Conservation (phyloP, 92 coral and sea anemone genomes). For the Phenganax marumi region DNA sequence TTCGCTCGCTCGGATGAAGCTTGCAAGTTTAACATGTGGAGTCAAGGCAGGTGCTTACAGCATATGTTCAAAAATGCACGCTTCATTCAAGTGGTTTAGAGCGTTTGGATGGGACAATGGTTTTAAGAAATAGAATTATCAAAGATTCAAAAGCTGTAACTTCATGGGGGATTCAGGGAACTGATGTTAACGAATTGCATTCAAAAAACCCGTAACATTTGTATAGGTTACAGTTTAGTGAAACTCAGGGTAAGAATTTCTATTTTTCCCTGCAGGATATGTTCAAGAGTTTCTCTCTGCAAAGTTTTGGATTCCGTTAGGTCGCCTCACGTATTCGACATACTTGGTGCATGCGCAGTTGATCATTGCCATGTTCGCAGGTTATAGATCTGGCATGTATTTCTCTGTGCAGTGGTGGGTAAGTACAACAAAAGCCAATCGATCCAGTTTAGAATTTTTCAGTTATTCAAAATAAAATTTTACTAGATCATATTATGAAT, state of each 20-base stretch:
- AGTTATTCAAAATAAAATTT: no score
- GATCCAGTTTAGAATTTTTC: not conserved
- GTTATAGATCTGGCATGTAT: constrained; percentile 21
- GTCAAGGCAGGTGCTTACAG: no score
- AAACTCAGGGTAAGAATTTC: not conserved
- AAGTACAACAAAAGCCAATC: not conserved
- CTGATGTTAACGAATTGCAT: not conserved
- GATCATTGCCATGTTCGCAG: constrained; percentile 1
- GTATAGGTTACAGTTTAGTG: not conserved
- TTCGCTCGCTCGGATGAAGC: no score
- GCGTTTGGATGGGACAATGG: no score
- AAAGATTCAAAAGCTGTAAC: no score
- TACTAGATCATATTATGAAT: no score
- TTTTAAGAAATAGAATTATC: no score
- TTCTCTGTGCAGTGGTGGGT: constrained; percentile 12
- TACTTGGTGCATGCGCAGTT: constrained; percentile 60
- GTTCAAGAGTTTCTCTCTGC: constrained; percentile 75
- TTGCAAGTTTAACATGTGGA: no score
- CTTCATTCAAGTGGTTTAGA: no score
- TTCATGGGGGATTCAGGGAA: no score
- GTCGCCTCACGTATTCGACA: constrained; percentile 77
- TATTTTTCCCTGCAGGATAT: constrained; percentile 53
- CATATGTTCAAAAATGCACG: no score
- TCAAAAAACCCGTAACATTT: not conserved
- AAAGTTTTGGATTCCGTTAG: constrained; percentile 79